Conservation (phyloP, 2,113 vertebrate genomes). For the Philantomba maxwellii region DNA sequence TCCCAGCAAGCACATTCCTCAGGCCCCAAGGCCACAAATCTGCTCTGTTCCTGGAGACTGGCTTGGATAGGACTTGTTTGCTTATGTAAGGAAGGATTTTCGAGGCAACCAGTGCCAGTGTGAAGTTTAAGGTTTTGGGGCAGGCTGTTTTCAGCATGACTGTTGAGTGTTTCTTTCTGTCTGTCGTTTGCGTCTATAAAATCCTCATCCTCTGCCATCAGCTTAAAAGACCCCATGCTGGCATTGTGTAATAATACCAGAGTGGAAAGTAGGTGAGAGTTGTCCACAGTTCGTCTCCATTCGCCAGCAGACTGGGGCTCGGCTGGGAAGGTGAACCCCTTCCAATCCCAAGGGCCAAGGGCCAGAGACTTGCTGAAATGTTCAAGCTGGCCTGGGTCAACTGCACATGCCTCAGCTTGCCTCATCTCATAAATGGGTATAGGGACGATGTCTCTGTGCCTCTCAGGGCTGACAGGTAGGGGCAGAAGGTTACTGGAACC, state of each 20-base stretch:
- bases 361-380: not conserved
- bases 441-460: not conserved
- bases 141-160: conserved; percentile 57
- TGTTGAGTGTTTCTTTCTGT: conserved; percentile 67
- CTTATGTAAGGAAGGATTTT: conserved; percentile 48
- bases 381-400: not conserved
- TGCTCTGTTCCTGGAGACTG: not conserved
- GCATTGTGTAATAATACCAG: not conserved
- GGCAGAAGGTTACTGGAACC: not conserved
- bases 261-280: not conserved
- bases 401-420: not conserved
- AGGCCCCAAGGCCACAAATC: not conserved
- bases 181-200: conserved; percentile 61
- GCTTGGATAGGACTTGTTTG: conserved; percentile 56
- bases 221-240: conserved; percentile 45
- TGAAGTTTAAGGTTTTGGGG: conserved; percentile 58
- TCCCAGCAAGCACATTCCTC: conserved; percentile 51
- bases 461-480: not conserved
- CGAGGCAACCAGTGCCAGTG: conserved; percentile 50
- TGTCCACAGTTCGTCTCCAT: not conserved
- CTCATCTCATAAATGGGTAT: not conserved
- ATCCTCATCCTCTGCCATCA: conserved; percentile 46
- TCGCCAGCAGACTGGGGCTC: not conserved
- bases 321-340: not conserved
- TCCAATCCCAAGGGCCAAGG: not conserved